Conservation (phyloP, 2,797 vertebrate genomes). For the Xyrichtys novacula region DNA sequence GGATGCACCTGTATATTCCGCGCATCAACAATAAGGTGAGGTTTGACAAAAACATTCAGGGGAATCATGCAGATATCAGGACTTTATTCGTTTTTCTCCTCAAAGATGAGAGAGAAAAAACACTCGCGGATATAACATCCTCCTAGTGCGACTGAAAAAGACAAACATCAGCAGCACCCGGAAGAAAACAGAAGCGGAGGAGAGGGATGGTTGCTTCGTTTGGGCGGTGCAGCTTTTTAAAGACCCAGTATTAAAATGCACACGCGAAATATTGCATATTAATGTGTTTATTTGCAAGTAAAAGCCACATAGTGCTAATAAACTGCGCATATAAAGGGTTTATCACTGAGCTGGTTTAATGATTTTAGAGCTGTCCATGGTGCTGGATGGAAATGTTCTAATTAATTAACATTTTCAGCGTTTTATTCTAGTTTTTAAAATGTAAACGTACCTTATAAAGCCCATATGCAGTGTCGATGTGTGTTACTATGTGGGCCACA, state of each 20-base stretch:
- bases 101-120: background rate
- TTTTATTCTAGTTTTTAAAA: background rate
- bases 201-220: background rate
- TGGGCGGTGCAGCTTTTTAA: constrained; percentile 14
- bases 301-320: background rate
- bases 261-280: background rate
- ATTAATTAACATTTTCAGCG: fast-evolving
- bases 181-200: constrained; percentile 55
- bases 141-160: background rate
- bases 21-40: background rate
- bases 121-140: constrained; percentile 18
- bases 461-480: fast-evolving
- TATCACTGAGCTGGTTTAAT: too few relatives aligned
- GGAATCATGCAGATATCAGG: constrained; percentile 5
- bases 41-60: background rate
- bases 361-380: constrained; percentile 50
- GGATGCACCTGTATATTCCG: constrained; percentile 4
- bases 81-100: background rate
- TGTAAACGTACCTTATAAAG: background rate
- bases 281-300: background rate
- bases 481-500: background rate
- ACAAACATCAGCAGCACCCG: constrained; percentile 45
- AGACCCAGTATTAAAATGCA: background rate
- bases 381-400: constrained; percentile 35
- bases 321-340: background rate